Conservation (phyloP, 2,797 vertebrate genomes). For the Mergus octosetaceus region DNA sequence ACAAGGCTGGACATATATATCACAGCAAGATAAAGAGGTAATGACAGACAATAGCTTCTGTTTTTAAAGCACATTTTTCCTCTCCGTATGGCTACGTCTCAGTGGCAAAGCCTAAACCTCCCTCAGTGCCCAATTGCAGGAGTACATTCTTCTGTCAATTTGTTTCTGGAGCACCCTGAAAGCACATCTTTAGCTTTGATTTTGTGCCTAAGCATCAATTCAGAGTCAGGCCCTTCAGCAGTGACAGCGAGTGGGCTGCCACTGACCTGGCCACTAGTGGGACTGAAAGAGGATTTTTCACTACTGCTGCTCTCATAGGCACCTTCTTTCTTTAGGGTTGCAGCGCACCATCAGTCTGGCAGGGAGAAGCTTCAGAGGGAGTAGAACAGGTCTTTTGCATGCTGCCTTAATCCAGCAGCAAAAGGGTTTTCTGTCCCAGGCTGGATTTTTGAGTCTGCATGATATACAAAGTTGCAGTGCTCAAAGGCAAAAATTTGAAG, state of each 20-base stretch:
- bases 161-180: background rate
- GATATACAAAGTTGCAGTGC: background rate
- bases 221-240: background rate
- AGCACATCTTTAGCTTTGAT: background rate
- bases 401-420: background rate
- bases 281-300: accelerated
- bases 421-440: background rate
- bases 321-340: background rate
- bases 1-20: background rate
- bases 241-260: background rate
- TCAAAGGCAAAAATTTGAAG: background rate
- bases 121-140: background rate
- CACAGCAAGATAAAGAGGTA: background rate
- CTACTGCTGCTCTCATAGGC: background rate
- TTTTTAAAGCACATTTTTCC: background rate
- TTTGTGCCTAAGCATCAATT: background rate
- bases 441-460: background rate
- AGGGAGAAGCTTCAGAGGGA: accelerated
- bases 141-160: accelerated
- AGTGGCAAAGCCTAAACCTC: background rate
- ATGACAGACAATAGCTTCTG: background rate
- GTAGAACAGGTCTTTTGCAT: accelerated
- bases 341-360: accelerated
- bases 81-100: background rate
- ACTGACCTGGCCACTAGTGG: accelerated